Percentiles rank a stretch among this genome's conserved stretches.
These are phyloP conservation scores for Pammene aurita DNA, from an alignment of 2,888 invertebrate species.

Conservation along the genomic window DNA sequence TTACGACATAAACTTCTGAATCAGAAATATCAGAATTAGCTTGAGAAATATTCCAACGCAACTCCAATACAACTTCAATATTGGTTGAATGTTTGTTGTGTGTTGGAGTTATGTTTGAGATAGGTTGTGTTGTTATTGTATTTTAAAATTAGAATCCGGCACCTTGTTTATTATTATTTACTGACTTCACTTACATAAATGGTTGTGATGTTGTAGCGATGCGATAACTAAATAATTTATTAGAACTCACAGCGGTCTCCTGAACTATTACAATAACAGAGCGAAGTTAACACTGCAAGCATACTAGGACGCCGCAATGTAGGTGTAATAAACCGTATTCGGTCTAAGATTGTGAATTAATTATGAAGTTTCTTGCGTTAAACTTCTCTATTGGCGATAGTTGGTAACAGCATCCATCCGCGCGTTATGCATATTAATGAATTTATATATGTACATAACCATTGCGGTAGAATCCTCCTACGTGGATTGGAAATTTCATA, in stretches of 20 bases:
- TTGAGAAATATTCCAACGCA: too few species aligned
- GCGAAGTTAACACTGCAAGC: constrained; percentile 37
- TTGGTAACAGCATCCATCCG: constrained; percentile 64
- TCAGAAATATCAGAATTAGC: too few species aligned
- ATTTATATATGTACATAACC: constrained; percentile 55
- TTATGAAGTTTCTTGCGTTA: constrained; percentile 74
- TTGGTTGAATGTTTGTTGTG: too few species aligned
- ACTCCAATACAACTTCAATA: too few species aligned
- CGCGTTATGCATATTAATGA: constrained; percentile 78
- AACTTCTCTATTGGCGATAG: constrained; percentile 66
- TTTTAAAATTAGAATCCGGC: too few species aligned
- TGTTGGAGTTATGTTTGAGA: too few species aligned
- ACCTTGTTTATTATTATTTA: background rate
- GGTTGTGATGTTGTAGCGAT: background rate
- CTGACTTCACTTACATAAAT: background rate
- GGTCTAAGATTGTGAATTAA: constrained; percentile 74
- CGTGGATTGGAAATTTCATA: constrained; percentile 42
- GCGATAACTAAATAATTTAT: constrained; percentile 14
- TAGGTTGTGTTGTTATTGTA: too few species aligned
- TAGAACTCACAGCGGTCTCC: constrained; percentile 14
- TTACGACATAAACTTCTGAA: too few species aligned
- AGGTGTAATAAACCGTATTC: constrained; percentile 64
- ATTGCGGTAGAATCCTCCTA: constrained; percentile 56
- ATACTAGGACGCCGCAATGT: constrained; percentile 51
- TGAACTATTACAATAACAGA: constrained; percentile 35